These are phyloP conservation scores for Adelphocoris suturalis DNA, from an alignment of 2,888 invertebrate genomes.

Conservation along the genomic window DNA sequence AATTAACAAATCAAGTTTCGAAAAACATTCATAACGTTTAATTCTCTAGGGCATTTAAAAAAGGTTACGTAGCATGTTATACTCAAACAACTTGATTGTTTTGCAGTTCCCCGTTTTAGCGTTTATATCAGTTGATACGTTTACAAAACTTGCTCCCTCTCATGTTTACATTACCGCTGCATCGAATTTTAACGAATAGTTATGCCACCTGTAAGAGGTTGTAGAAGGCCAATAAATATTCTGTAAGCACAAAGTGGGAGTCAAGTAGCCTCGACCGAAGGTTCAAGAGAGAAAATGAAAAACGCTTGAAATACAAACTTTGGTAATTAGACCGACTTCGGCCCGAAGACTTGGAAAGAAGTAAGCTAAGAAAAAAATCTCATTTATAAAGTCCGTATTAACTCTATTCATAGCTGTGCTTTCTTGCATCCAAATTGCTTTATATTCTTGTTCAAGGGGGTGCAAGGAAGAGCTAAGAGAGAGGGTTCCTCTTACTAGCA, in stretches of 20 bases:
- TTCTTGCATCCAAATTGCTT: conserved; percentile 70
- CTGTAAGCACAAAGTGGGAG: neutral
- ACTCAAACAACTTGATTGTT: too few species aligned
- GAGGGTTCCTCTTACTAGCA: neutral
- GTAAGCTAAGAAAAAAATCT: conserved; percentile 45
- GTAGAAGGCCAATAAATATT: too few species aligned
- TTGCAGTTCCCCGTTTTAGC: too few species aligned
- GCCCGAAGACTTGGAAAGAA: conserved; percentile 22
- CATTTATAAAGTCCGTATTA: conserved; percentile 69
- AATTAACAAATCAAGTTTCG: too few species aligned
- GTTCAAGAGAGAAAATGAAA: conserved; percentile 16
- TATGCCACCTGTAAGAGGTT: too few species aligned
- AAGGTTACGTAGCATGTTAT: too few species aligned
- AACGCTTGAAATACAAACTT: conserved; percentile 65
- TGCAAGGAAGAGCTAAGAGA: conserved; percentile 2
- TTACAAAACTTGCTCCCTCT: too few species aligned
- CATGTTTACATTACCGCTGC: too few species aligned
- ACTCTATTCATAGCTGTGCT: conserved; percentile 68
- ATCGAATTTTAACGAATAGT: too few species aligned
- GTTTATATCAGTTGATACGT: too few species aligned
- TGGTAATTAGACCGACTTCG: conserved; percentile 63
- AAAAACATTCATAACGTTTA: too few species aligned
- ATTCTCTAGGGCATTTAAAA: too few species aligned
- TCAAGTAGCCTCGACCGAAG: conserved; percentile 4
- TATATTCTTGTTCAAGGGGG: conserved; percentile 53